Conservation (phyloP, 2,797 vertebrate genomes). For the Heteromormyrus szaboi region DNA sequence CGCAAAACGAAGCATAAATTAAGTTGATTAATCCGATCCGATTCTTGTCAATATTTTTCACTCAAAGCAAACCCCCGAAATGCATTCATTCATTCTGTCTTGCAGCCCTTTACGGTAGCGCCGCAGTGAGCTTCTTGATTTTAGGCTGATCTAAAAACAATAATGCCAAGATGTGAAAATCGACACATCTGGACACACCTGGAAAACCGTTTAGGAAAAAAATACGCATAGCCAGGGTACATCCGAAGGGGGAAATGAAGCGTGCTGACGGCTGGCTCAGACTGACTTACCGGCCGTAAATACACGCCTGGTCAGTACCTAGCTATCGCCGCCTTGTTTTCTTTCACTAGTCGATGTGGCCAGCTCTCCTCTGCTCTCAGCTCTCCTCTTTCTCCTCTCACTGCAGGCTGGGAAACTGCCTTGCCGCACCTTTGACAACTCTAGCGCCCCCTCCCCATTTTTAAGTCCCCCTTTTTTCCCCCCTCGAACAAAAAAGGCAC, state of each 20-base stretch:
- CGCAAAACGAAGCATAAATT: not conserved
- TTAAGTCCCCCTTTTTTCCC: slow-evolving; percentile 1
- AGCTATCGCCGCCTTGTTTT: slow-evolving; percentile 12
- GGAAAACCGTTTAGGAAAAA: not conserved
- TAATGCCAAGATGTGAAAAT: not conserved
- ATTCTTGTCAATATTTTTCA: not conserved
- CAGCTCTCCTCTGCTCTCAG: not conserved
- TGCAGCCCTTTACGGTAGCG: not conserved
- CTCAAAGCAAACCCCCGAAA: not conserved
- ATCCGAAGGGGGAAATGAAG: not conserved
- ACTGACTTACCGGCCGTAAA: slow-evolving; percentile 20
- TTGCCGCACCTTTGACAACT: slow-evolving; percentile 3
- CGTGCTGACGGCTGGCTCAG: not conserved
- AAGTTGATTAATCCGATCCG: not conserved
- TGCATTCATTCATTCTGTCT: slow-evolving; percentile 6
- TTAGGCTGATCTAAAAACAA: not conserved
- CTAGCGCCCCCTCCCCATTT: slow-evolving; percentile 14
- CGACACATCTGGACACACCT: slow-evolving; percentile 13
- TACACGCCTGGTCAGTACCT: slow-evolving; percentile 1
- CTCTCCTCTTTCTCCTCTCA: not conserved
- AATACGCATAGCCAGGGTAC: not conserved
- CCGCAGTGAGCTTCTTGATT: not conserved
- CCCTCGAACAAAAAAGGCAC: slow-evolving; percentile 2
- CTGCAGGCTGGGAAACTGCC: not conserved
- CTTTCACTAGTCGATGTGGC: not conserved